These are phyloP conservation scores for Teleopsis dalmanni DNA, from an alignment of 1,140 invertebrate species.

Conservation along the genomic window DNA sequence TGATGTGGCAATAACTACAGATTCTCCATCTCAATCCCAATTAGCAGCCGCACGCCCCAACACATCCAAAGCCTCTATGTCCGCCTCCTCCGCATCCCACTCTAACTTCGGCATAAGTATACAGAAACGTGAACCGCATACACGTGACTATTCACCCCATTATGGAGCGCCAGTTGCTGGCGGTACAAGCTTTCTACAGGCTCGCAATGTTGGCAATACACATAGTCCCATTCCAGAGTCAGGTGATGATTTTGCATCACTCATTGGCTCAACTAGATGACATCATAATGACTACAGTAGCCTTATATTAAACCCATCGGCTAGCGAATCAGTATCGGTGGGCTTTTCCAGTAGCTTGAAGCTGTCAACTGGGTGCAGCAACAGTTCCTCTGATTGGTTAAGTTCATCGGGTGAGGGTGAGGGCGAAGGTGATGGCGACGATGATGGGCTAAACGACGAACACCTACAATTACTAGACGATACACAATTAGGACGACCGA, in stretches of 20 bases:
- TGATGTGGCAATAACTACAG: conserved; percentile 16
- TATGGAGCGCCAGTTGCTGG: conserved; percentile 18
- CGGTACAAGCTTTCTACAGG: conserved; percentile 26
- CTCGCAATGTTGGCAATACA: conserved; percentile 11
- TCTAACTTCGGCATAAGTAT: conserved; percentile 17
- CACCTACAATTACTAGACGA: neutral
- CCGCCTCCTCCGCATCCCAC: conserved; percentile 14
- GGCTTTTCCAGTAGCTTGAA: conserved; percentile 38
- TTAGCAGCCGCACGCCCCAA: conserved; percentile 26
- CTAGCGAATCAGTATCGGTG: conserved; percentile 34
- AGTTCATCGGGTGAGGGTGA: conserved; percentile 35
- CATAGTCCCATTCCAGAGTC: conserved; percentile 36
- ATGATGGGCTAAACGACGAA: conserved; percentile 10
- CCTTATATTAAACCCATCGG: conserved; percentile 29
- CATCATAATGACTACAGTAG: conserved; percentile 34
- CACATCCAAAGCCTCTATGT: conserved; percentile 15
- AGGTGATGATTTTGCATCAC: conserved; percentile 34
- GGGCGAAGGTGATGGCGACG: conserved; percentile 17
- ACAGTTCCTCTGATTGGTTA: conserved; percentile 29
- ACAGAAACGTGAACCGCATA: conserved; percentile 16
- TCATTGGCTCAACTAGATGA: conserved; percentile 36
- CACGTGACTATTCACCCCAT: conserved; percentile 27
- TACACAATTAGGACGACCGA: neutral
- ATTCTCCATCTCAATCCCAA: conserved; percentile 38
- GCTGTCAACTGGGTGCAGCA: conserved; percentile 24